Base-by-base conservation (phyloP, 2,797 vertebrate genomes). In the Carapus acus region DNA sequence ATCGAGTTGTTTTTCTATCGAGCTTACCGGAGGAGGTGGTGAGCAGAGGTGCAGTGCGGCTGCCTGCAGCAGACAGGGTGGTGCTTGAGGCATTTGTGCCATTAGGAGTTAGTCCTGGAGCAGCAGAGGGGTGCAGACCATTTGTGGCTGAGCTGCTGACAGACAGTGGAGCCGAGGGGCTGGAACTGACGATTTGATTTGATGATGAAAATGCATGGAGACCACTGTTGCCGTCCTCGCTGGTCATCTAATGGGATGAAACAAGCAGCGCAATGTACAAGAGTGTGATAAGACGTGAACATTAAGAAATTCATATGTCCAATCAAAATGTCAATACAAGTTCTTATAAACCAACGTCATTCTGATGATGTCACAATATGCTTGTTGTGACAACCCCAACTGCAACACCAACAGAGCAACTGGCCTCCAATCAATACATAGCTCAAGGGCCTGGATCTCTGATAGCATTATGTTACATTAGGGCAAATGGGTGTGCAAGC, bases 1-100 rank as follows among this genome's bases (percentile, higher is more conserved):
- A n/a, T n/a, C n/a, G n/a, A n/a, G n/a, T n/a, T n/a, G n/a, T n/a
- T n/a, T n/a, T n/a, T n/a, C n/a, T n/a, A n/a, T n/a, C n/a, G n/a
- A 8, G 8, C 71, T 21, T 77, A 85, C 84, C 79, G 6, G 86
- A 83, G 16, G 83, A 69, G 40, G 81, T 44, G 53, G 86, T 86
- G 65, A 92, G 89, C 68, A 94, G 80, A 2, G 92, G 90, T 7
- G 87, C 84, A 8, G 90, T 82, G 39, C 94, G 85, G 44, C 86
- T 78, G 54, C 73, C 82, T 63, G 89, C 83, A 77, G 88, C 74
- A 17, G 78, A 80, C 11, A 72, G 70, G 2, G 71, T 18, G 43
- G 60, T 14, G 44, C 77, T 51, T 2, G 71, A 17, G 43, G 60
- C 14, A 43, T 77, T 51, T 76, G 86, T 64, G 48, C 91, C 89